phyloP scores from a whole-genome alignment of 2,113 vertebrate species.

The Heptranchias perlo region DNA sequence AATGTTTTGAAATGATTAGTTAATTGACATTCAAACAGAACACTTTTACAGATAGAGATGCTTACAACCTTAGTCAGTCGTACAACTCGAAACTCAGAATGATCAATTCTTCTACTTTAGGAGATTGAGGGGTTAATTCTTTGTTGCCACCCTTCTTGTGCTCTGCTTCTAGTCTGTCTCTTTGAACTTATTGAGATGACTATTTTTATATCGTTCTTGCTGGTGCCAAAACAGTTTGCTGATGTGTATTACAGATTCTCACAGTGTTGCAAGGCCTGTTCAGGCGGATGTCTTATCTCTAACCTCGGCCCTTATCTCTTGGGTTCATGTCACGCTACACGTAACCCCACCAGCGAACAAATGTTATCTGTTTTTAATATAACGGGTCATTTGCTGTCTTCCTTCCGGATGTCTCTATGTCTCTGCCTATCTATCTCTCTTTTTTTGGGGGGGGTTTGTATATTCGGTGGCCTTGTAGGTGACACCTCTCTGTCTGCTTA shows the following conservation, averaged over 20 bases:
- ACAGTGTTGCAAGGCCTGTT: not conserved
- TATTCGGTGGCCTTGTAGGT: too few relatives aligned
- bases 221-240: not conserved
- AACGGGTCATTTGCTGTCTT: too few relatives aligned
- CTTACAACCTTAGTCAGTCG: not conserved
- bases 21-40: too few relatives aligned
- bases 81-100: not conserved
- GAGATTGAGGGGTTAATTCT: not conserved
- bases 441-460: too few relatives aligned
- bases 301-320: not conserved
- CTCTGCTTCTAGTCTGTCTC: not conserved
- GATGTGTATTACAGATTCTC: not conserved
- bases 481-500: too few relatives aligned
- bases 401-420: too few relatives aligned
- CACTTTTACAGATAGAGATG: too few relatives aligned
- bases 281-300: not conserved
- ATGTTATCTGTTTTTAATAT: too few relatives aligned
- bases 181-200: not conserved
- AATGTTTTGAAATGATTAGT: too few relatives aligned
- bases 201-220: not conserved
- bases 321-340: too few relatives aligned
- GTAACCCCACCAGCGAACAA: too few relatives aligned
- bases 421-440: too few relatives aligned
- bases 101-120: not conserved
- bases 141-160: not conserved